Evolutionary conservation across 2,113 vertebrate species (phyloP), one percentile per base, ranked within the genome.

Genomic region (Girardinichthys multiradiatus): DNA sequence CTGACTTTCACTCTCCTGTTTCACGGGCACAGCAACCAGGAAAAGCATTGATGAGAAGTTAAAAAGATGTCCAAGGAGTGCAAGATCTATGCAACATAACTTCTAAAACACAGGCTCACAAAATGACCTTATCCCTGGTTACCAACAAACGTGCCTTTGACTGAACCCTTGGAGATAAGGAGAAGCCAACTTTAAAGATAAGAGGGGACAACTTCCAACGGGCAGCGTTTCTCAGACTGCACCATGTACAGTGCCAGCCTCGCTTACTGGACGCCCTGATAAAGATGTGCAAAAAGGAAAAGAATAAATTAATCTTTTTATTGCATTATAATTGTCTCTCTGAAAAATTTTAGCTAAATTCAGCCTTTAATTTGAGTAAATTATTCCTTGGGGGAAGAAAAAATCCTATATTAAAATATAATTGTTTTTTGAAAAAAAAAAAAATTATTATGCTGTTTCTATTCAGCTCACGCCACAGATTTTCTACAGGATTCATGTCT

Each of bases 1-100:
- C 90, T 90, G 89, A 92, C 88, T 86, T 33, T 78, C 68, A 61
- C 80, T 81, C 77, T 76, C 58, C 61, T 71, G 81, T 83, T 89
- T 72, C 83, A 85, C 72, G 71, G 83, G 76, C 65, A 74, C 80
- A 64, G 72, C 69, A 86, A 37, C 81, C 64, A 86, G 77, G 68
- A 74, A 73, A 58, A 19, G 71, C 71, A 77, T 86, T 74, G 65
- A 72, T 30, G 42, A 64, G 77, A 71, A 57, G 59, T 74, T 82
- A 54, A 1, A 33, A 79, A 76, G 80, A 82, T 82, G 70, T 83
- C 74, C 15, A n/a, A 77, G 70, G 42, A 73, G 72, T 15, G 42
- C 71, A 73, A 68, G 68, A 67, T n/a, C 21, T 9, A 54, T n/a
- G 48, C 48, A 54, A n/a, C 48, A n/a, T 17, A 21, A n/a, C 10